phyloP scores from a whole-genome alignment of 2,113 vertebrate species.

The Hydrolagus affinis region DNA sequence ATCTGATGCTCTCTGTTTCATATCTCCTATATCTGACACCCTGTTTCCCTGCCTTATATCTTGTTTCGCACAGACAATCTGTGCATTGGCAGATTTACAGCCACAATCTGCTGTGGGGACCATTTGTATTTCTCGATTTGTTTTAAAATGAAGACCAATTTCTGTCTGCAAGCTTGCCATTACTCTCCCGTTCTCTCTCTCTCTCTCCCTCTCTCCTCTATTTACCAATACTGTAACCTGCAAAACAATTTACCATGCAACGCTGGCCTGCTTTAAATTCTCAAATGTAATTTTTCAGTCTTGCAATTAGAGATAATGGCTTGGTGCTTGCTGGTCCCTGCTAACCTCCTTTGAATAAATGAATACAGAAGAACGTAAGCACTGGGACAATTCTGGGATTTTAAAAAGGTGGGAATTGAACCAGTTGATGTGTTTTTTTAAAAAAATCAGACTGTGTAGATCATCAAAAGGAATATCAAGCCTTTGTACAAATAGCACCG shows the following conservation, averaged over 20 bases:
- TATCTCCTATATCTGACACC: too few relatives aligned
- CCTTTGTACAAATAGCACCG: conserved; percentile 24
- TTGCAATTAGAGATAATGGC: conserved; percentile 31
- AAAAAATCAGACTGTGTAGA: conserved; percentile 21
- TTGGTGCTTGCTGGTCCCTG: conserved; percentile 14
- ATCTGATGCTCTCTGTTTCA: too few relatives aligned
- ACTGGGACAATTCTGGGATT: neutral
- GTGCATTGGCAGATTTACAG: too few relatives aligned
- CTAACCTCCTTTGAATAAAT: conserved; percentile 21
- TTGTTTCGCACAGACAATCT: too few relatives aligned
- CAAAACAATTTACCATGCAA: conserved; percentile 22
- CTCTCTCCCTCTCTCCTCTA: neutral
- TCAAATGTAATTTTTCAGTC: conserved; percentile 31
- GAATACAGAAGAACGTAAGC: conserved; percentile 19
- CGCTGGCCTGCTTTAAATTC: conserved; percentile 27
- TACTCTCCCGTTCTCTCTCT: neutral
- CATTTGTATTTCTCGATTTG: too few relatives aligned
- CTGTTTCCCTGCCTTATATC: too few relatives aligned
- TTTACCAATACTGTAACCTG: conserved; percentile 29
- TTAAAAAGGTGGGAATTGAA: conserved; percentile 11
- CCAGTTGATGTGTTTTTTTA: conserved; percentile 3
- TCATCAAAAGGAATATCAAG: conserved; percentile 13
- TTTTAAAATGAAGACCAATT: too few relatives aligned
- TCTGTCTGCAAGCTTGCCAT: neutral
- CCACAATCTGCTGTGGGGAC: too few relatives aligned